These are phyloP conservation scores for Sceloporus tristichus DNA, from an alignment of 2,113 vertebrate species.

Conservation along the genomic window DNA sequence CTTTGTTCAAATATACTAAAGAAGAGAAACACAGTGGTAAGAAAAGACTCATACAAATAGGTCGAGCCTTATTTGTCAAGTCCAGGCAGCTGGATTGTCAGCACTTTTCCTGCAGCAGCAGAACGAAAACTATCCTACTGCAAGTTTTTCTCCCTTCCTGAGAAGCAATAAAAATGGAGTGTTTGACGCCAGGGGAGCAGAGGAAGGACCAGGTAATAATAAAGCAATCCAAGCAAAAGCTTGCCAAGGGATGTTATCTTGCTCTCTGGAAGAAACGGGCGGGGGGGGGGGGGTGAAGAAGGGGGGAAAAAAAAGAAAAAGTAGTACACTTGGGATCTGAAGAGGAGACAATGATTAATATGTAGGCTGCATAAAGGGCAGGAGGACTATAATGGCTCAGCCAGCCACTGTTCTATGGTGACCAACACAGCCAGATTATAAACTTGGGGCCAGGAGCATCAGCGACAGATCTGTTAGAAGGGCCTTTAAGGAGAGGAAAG, in stretches of 20 bases:
- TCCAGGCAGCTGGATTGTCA: not conserved
- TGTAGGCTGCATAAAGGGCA: not conserved
- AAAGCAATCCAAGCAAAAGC: not conserved
- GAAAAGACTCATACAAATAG: not conserved
- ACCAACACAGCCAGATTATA: no score
- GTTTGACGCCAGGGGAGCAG: not conserved
- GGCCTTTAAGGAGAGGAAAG: not conserved
- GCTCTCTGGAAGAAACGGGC: not conserved
- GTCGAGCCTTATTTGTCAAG: constrained; percentile 3
- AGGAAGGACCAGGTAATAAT: not conserved
- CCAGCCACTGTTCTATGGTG: not conserved
- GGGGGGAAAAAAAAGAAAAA: no score
- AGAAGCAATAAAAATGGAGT: not conserved
- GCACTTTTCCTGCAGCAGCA: constrained; percentile 1
- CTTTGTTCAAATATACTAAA: not conserved
- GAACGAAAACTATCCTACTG: not conserved
- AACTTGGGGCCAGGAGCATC: no score
- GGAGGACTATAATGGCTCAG: not conserved
- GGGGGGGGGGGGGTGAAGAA: no score
- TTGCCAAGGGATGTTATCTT: not conserved
- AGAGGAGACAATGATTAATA: not conserved
- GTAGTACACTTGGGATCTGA: not conserved
- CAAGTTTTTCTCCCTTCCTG: not conserved
- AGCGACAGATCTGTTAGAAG: no score
- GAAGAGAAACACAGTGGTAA: not conserved